Conservation (phyloP, 2,888 invertebrate species). For the Pseudococcus viburni region DNA sequence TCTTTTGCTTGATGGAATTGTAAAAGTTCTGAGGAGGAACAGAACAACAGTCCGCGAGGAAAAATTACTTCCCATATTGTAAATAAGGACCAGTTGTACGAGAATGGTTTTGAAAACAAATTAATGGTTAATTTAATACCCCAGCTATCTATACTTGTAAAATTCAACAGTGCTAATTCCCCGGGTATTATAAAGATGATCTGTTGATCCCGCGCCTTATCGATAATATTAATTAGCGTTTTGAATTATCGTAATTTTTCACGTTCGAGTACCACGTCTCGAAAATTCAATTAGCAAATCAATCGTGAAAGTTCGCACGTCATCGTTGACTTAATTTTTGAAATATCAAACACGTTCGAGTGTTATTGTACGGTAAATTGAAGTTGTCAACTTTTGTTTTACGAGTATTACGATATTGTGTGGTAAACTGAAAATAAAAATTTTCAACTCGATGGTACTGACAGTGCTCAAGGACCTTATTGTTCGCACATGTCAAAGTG, state of each 20-base stretch:
- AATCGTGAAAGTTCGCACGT: conserved; percentile 40
- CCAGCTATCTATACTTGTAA: no score
- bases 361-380: conserved; percentile 40
- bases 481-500: conserved; percentile 38
- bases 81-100: no score
- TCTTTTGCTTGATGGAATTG: no score
- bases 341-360: conserved; percentile 50
- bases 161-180: no score
- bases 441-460: conserved; percentile 42
- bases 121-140: no score
- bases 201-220: neutral
- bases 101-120: no score
- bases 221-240: neutral
- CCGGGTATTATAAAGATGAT: neutral
- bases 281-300: conserved; percentile 42
- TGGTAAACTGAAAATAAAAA: conserved; percentile 39
- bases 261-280: conserved; percentile 22
- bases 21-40: no score
- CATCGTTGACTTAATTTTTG: conserved; percentile 39
- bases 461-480: conserved; percentile 48
- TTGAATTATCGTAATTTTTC: neutral
- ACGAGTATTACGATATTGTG: conserved; percentile 29
- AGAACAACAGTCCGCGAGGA: no score
- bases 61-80: no score
- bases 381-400: conserved; percentile 53